Evolutionary conservation across 2,888 invertebrate species (phyloP).

Genomic region (Diarsia brunnea): DNA sequence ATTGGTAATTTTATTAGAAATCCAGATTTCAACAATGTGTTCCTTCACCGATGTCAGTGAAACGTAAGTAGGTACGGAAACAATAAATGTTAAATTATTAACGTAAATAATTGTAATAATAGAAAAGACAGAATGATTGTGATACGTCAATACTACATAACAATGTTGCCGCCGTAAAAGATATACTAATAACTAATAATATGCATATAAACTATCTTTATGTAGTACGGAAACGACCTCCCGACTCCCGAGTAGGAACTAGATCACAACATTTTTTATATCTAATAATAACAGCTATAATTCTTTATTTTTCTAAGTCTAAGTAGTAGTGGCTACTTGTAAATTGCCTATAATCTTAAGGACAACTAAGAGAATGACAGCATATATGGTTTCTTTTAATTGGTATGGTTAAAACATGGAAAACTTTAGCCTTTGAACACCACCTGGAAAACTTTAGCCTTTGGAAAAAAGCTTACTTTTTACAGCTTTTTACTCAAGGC

Average conservation of each 20-base stretch:
- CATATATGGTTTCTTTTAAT: background rate
- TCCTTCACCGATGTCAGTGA: background rate
- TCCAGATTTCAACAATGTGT: background rate
- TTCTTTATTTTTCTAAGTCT: background rate
- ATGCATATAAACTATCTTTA: constrained; percentile 15
- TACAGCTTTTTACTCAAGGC: no score
- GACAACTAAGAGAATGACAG: background rate
- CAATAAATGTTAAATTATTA: no score
- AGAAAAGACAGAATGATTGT: background rate
- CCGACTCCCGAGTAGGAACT: constrained; percentile 38
- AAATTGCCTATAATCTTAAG: background rate
- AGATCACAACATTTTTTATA: constrained; percentile 23
- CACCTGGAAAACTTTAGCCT: no score
- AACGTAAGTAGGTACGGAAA: background rate
- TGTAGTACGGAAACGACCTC: constrained; percentile 46
- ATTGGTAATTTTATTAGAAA: no score
- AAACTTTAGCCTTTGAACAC: background rate
- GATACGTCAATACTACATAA: background rate
- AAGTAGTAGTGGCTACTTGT: background rate
- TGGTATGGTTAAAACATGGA: background rate
- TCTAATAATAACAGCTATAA: constrained; percentile 2
- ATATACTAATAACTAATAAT: constrained; percentile 27
- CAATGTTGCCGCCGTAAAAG: constrained; percentile 2
- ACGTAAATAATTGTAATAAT: background rate
- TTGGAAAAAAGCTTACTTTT: no score